phyloP scores from a whole-genome alignment of 2,888 invertebrate species.

The Cremastinae sp. region DNA sequence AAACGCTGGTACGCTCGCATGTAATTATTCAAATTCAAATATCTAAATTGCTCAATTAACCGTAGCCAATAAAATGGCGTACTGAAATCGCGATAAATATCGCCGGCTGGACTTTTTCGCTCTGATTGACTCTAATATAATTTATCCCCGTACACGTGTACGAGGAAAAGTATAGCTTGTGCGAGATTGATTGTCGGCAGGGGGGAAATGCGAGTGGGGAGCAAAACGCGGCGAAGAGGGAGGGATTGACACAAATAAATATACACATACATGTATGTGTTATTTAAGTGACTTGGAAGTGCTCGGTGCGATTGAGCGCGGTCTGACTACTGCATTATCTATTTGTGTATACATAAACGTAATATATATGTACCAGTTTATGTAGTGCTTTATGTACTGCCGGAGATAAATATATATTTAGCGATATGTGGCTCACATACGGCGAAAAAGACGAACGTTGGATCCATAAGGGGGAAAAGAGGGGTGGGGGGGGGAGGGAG shows the following conservation, averaged over 20 bases:
- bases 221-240: not conserved
- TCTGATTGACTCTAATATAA: not conserved
- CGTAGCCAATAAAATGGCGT: not conserved
- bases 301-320: too few relatives aligned
- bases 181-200: constrained; percentile 23
- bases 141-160: not conserved
- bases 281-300: too few relatives aligned
- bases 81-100: not conserved
- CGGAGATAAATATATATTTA: constrained; percentile 8
- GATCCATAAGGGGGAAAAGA: constrained; percentile 12
- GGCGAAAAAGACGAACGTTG: constrained; percentile 17
- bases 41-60: constrained; percentile 13
- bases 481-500: constrained; percentile 26
- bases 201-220: constrained; percentile 24
- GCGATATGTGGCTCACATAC: not conserved
- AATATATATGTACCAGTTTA: too few relatives aligned
- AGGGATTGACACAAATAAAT: not conserved
- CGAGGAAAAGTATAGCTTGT: constrained; percentile 19
- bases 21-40: not conserved
- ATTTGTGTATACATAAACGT: too few relatives aligned
- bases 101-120: not conserved
- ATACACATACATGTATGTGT: not conserved
- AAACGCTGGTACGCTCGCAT: not conserved
- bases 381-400: too few relatives aligned
- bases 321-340: too few relatives aligned